Evolutionary conservation across 2,113 vertebrate genomes (phyloP), one percentile per base, ranked within the genome.

Genomic region (Lycaon pictus): DNA sequence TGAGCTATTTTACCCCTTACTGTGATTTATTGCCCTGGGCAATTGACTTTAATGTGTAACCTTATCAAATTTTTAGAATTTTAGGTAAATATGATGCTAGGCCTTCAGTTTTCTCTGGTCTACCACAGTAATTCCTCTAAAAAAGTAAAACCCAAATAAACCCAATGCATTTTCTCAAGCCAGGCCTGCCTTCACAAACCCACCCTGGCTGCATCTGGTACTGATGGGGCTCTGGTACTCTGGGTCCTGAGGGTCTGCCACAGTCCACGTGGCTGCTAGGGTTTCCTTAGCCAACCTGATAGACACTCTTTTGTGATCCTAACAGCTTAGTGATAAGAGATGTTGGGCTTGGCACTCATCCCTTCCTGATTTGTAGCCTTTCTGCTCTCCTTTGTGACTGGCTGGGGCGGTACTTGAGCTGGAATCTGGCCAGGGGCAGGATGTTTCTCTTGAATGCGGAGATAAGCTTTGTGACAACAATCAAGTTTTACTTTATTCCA

Each of bases 271-370:
- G 77, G n/a, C 90, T 93, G 83, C 82, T 81, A 51, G 48, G 76
- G 69, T 93, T 96, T 98, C 96, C 84, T 69, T 95, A 97, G 95
- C 84, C 98, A 96, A 98, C 95, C 97, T 98, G 97, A 98, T 90
- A 92, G 25, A 58, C 25, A 63, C 62, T 67, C 22, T 90, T 72
- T 97, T 96, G 88, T 93, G 65, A 97, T 86, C 96, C 67, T 96
- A 93, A 97, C 56, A 81, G 81, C 96, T 99, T 97, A 95, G 79
- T 97, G 97, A 97, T 93, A 76, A 98, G 97, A 95, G 32, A 0
- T 20, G 4, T 77, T 97, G 82, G 10, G 71, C 16, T 86, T 90
- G 85, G 53, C 81, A 87, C 51, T 97, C 60, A 69, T 29, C 91
- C 43, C 35, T 58, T 71, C 19, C 72, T 94, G 69, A 93, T 55